These are phyloP conservation scores for Megaceryle alcyon DNA, from an alignment of 2,797 vertebrate species.

Conservation along the genomic window DNA sequence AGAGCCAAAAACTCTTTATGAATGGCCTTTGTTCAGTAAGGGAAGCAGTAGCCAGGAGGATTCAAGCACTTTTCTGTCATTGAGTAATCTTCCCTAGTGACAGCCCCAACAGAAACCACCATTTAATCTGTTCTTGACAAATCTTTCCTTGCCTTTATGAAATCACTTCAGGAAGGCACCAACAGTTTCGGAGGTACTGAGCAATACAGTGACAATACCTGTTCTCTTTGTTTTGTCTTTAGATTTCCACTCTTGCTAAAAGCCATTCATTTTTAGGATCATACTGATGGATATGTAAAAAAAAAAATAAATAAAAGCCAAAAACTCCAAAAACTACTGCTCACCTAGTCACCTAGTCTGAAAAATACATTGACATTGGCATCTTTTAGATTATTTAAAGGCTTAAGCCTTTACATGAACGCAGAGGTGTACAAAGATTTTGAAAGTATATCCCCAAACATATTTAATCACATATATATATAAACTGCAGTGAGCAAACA, in stretches of 20 bases:
- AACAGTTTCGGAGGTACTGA: background rate
- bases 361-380: background rate
- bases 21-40: background rate
- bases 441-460: background rate
- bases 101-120: background rate
- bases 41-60: background rate
- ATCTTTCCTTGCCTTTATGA: background rate
- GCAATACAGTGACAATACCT: background rate
- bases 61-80: too few relatives aligned
- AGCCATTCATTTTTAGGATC: background rate
- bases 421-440: background rate
- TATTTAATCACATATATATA: background rate
- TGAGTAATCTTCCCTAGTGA: background rate
- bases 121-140: background rate
- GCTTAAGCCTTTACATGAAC: background rate
- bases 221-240: background rate
- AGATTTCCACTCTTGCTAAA: background rate
- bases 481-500: background rate
- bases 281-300: background rate
- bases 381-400: background rate
- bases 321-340: too few relatives aligned
- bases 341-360: rapidly evolving
- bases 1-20: background rate
- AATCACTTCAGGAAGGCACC: background rate
- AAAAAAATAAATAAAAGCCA: too few relatives aligned